Evolutionary conservation across 1,140 invertebrate species (phyloP), one percentile per base, ranked within the genome.

Genomic region (Plectus sambesii): DNA sequence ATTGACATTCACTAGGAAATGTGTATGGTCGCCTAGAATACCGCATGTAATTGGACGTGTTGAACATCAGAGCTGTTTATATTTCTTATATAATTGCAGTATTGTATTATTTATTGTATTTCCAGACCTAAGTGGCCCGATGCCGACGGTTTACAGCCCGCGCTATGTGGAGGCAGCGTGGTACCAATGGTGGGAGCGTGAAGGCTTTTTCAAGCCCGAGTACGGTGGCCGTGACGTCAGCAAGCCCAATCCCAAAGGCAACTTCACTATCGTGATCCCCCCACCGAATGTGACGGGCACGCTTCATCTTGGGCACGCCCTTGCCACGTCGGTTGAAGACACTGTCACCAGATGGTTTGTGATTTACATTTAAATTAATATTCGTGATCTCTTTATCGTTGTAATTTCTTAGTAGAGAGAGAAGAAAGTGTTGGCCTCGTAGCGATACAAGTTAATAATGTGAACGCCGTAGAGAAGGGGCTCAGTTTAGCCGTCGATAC

Each of bases 161-260:
- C 75, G 80, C 46, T 98, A 87, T 78, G 93, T 98, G 9, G 94
- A 99, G 75, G 85, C 90, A 9, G 84, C 84, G n/a, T 98, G 94
- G 94, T 98, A 98, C 63, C 63, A 72, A 8, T 81, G 80, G 80
- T 96, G 89, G 89, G 87, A 94, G 69, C 87, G 90, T 62, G 70
- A 87, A 69, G 90, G 90, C 19, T 98, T 92, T 72, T 99, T 99
- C 67, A 93, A 86, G 72, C 94, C 94, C 12, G 94, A 98, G 77
- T 97, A 94, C 78, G 81, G 81, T 40, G 85, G 59, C n/a, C 15
- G 44, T 19, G 49, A 63, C 25, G 17, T 52, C 17, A 64, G 63
- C 29, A 37, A n/a, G 2, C 56, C 60, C 12, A 71, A 70, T 46
- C 52, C 56, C 19, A 70, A 60, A n/a, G 60, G 56, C n/a, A 51